These are phyloP conservation scores for Hystrix brachyura DNA, from an alignment of 2,113 vertebrate genomes.

Conservation along the genomic window DNA sequence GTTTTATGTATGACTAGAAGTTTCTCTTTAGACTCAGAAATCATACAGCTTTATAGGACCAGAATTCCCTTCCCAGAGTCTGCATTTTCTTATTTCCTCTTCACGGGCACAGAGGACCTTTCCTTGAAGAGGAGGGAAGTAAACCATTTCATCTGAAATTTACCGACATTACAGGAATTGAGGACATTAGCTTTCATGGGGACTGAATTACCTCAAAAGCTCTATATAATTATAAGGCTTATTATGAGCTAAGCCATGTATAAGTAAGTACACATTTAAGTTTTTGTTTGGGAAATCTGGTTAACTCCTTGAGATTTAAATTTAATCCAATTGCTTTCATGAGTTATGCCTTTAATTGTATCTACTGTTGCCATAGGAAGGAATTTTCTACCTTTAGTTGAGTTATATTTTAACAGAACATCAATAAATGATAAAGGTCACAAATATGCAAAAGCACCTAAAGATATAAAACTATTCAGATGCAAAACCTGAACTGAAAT, in stretches of 20 bases:
- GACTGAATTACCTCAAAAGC: background rate
- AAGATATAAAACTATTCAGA: background rate
- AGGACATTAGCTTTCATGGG: background rate
- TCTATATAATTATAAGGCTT: background rate
- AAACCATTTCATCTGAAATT: background rate
- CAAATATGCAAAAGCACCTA: background rate
- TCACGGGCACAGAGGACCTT: background rate
- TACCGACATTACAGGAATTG: background rate
- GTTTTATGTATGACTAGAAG: background rate
- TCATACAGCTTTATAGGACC: background rate
- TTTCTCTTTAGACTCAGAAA: constrained; percentile 25
- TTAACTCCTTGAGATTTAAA: background rate
- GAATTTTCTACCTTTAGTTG: background rate
- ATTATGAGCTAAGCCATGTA: background rate
- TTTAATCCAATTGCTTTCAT: background rate
- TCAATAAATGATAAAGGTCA: background rate
- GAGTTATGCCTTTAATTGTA: background rate
- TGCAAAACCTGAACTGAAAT: background rate
- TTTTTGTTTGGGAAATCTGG: constrained; percentile 28
- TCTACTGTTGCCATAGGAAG: background rate
- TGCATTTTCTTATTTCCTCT: too few relatives aligned
- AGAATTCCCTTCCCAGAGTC: background rate
- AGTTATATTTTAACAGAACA: background rate
- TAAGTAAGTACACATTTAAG: constrained; percentile 9
- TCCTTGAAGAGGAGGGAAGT: background rate